Conservation (phyloP, 2,113 vertebrate species). For the Corythaeola cristata region DNA sequence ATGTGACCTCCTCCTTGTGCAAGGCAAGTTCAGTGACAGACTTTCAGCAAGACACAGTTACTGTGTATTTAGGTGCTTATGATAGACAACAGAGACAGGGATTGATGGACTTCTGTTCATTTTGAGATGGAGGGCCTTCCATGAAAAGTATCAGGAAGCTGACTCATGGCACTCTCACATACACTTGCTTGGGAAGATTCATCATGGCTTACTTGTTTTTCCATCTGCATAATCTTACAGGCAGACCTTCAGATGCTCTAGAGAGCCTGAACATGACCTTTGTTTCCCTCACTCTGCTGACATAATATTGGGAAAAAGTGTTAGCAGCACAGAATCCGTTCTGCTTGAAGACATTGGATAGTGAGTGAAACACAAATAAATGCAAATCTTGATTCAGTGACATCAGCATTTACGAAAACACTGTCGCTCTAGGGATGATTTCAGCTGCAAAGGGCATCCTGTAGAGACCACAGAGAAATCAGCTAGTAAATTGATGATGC, state of each 20-base stretch:
- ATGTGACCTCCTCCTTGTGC: background rate
- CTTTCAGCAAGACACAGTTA: background rate
- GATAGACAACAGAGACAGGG: background rate
- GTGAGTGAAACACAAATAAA: background rate
- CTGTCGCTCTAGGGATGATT: background rate
- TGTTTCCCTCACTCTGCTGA: background rate
- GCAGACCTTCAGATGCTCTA: background rate
- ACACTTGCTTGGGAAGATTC: rapidly evolving
- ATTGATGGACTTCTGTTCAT: background rate
- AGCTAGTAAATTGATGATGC: background rate
- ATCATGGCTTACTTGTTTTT: background rate
- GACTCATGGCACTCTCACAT: background rate
- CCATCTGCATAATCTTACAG: background rate
- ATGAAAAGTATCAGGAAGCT: background rate
- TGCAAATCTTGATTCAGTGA: background rate
- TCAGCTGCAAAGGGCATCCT: background rate
- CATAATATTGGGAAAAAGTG: background rate
- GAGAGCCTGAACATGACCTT: background rate
- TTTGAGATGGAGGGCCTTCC: background rate
- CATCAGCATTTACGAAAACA: background rate
- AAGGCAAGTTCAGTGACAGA: background rate
- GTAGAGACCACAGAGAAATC: background rate
- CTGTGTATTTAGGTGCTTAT: background rate
- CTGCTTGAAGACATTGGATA: background rate
- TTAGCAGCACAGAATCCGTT: background rate